Evolutionary conservation across 2,113 vertebrate genomes (phyloP), one percentile per base, ranked within the genome.

Genomic region (Nothoprocta perdicaria): DNA sequence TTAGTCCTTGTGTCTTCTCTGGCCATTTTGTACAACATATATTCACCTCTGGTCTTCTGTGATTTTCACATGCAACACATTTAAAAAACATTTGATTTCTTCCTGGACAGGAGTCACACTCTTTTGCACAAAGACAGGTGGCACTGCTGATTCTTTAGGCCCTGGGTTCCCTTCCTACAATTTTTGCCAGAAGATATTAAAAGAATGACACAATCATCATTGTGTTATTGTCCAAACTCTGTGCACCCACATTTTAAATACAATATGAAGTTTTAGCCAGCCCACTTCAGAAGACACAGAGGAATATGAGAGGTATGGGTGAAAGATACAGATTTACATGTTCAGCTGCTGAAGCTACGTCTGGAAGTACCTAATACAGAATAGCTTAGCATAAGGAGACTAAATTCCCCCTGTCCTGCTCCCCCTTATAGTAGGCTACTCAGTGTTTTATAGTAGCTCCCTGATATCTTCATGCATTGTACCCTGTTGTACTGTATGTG

Each of bases 311-410:
- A 60, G 66, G 15, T 1, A 65, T 7, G 38, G 43, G 33, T 18
- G 61, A 43, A 31, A 71, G 43, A 55, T 14, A 40, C 24, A 86
- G 74, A 23, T 86, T 79, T 0, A 0, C 31, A 23, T 2, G 41
- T 82, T 72, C 41, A 65, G 10, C 60, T 77, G 35, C 9, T 31
- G 68, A 74, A 67, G 35, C 35, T 17, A 38, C 9, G 35, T 38
- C 35, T 38, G 35, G 18, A 86, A 80, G 4, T 6, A 85, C 10
- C 16, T 63, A 58, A 26, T 71, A 63, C 6, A 63, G 35, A 91
- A 85, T 5, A 15, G 33, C 75, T 86, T 31, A 72, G 24, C 38
- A 16, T 16, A 71, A 15, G 14, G 4, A 71, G 23, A 89, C 40
- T 10, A 89, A 88, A 62, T 3, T 7, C 24, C 57, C 38, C 65